A percentile compares a stretch with the other conserved stretches of the same genome.
These are phyloP conservation scores for Erythrolamprus reginae DNA, from an alignment of 2,113 vertebrate genomes.

Conservation along the genomic window DNA sequence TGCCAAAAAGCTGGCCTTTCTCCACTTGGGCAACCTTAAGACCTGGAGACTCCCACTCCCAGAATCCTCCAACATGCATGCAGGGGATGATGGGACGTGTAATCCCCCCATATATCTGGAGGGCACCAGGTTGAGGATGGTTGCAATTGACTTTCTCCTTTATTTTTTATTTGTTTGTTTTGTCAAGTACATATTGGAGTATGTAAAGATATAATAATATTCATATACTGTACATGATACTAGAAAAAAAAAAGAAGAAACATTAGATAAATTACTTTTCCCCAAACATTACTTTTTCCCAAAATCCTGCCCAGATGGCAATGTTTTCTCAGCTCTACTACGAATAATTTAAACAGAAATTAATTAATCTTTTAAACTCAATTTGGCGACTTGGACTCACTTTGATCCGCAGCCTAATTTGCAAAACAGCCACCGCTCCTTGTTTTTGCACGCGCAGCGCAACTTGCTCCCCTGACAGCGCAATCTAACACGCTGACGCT, in stretches of 20 bases:
- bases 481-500: neutral
- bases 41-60: neutral
- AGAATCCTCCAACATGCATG: neutral
- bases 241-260: too few relatives aligned
- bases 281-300: too few relatives aligned
- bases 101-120: neutral
- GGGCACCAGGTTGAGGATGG: neutral
- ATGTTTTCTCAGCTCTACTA: neutral
- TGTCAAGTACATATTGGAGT: too few relatives aligned
- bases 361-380: neutral
- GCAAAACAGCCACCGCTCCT: too few relatives aligned
- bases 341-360: neutral
- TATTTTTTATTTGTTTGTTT: too few relatives aligned
- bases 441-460: neutral
- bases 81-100: neutral
- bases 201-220: too few relatives aligned
- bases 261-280: too few relatives aligned
- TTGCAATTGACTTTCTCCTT: neutral
- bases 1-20: neutral
- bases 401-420: rapidly evolving
- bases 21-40: neutral
- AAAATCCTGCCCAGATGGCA: too few relatives aligned
- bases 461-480: too few relatives aligned
- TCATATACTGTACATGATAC: too few relatives aligned
- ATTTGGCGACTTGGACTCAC: rapidly evolving